Evolutionary conservation across 2,888 invertebrate genomes (phyloP), one percentile per base, ranked within the genome.

Genomic region (Gastracanthus pulcherrimus): DNA sequence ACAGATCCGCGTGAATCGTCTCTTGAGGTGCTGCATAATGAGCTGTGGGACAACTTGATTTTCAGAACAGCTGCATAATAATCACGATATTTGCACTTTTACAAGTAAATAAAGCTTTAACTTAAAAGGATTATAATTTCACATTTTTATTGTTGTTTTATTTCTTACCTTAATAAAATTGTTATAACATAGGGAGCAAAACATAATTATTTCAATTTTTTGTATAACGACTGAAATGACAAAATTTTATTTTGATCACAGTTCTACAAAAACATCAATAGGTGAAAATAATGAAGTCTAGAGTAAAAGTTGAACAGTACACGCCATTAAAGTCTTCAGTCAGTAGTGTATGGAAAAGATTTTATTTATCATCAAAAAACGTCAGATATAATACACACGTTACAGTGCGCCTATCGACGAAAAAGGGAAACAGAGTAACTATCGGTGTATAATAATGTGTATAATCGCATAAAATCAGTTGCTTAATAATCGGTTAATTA

Each of bases 401-500:
- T 89, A 90, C 88, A 90, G 86, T 89, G 88, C 88, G 87, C 74
- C 70, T 85, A 88, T 87, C 87, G 89, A 88, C 88, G 76, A 23
- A 79, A 84, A 87, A 87, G 89, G 89, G 88, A 88, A 88, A 90
- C 89, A 88, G 88, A 89, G 89, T 87, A 88, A 89, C 89, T 90
- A 89, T 89, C 87, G 29, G 45, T 76, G 87, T 88, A 88, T 87
- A 87, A 87, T 87, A 86, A 82, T 84, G 87, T 89, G 88, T 89
- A 90, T 89, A 89, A 86, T 89, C 87, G 89, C 89, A 89, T 90
- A 90, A 90, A 89, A 89, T 88, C 86, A 88, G 89, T 88, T 89
- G 87, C 86, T 88, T 83, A 84, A 81, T 86, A 84, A 90, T 90
- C 88, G 86, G 86, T 90, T 89, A 89, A 89, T 89, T 87, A 88